Conservation (phyloP, 1,140 invertebrate genomes). For the Philotrypesis tridentata region DNA sequence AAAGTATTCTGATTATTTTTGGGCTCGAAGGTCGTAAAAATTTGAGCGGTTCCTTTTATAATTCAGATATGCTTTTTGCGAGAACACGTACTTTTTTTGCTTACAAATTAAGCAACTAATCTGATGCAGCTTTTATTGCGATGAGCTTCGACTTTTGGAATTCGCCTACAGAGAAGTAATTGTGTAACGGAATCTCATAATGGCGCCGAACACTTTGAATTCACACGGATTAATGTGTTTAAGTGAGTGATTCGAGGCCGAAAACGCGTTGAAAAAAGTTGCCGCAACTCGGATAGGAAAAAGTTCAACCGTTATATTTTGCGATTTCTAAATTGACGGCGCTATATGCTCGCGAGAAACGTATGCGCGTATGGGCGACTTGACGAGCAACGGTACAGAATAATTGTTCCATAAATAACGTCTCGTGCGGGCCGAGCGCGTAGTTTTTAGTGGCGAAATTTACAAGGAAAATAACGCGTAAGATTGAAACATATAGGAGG, state of each 20-base stretch:
- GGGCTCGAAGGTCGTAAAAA: too few relatives aligned
- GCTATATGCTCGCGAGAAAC: neutral
- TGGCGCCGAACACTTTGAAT: neutral
- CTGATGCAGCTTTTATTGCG: constrained; percentile 28
- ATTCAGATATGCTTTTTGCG: neutral
- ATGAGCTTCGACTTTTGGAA: neutral
- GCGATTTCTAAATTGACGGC: neutral
- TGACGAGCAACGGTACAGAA: neutral
- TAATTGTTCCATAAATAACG: neutral
- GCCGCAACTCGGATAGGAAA: neutral
- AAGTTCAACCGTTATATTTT: neutral
- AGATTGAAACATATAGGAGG: neutral
- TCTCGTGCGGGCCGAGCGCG: neutral
- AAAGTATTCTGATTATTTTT: neutral
- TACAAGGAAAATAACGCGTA: neutral
- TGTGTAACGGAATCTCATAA: neutral
- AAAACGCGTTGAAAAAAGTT: neutral
- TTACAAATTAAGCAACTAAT: constrained; percentile 23
- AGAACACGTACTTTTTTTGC: constrained; percentile 5
- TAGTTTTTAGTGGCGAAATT: neutral
- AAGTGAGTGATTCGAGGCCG: neutral
- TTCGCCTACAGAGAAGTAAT: neutral
- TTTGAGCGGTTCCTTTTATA: neutral
- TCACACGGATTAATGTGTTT: neutral
- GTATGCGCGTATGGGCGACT: too few relatives aligned